Percentiles rank a stretch among this genome's conserved stretches.
Conservation (phyloP, 2,797 vertebrate genomes). For the Hippopotamyrus pictus region DNA sequence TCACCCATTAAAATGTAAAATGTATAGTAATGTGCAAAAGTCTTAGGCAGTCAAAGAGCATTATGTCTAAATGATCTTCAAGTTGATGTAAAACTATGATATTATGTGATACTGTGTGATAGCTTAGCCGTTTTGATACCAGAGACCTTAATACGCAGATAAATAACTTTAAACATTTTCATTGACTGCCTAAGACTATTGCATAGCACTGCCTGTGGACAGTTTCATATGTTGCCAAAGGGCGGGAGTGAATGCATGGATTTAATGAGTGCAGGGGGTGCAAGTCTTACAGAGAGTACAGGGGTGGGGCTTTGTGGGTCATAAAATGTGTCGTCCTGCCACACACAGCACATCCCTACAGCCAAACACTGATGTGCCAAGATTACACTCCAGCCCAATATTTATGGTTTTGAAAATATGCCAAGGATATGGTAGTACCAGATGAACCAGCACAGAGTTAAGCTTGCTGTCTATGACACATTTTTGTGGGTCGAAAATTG, state of each 20-base stretch:
- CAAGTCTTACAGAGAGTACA: not conserved
- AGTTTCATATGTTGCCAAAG: not conserved
- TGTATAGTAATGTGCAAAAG: not conserved
- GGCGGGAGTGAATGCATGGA: not conserved
- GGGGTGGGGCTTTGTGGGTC: not conserved
- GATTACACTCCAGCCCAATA: not conserved
- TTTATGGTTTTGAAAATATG: not conserved
- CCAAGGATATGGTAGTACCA: not conserved
- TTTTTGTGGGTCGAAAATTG: not conserved
- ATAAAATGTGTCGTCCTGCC: not conserved
- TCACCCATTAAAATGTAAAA: not conserved
- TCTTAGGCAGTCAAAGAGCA: not conserved
- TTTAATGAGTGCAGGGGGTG: not conserved
- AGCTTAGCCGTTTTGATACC: not conserved
- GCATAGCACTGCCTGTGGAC: not conserved
- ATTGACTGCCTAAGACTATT: not conserved
- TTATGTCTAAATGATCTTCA: not conserved
- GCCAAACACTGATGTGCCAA: not conserved
- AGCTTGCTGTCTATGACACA: slow-evolving; percentile 14
- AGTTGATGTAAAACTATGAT: not conserved
- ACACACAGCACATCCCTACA: not conserved
- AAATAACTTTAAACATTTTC: not conserved
- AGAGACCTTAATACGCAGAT: not conserved
- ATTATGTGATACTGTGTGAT: not conserved
- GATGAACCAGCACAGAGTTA: slow-evolving; percentile 23